A percentile compares a stretch with the other conserved stretches of the same genome.
phyloP scores from a whole-genome alignment of 2,113 vertebrate genomes.

The Scolopax mira region DNA sequence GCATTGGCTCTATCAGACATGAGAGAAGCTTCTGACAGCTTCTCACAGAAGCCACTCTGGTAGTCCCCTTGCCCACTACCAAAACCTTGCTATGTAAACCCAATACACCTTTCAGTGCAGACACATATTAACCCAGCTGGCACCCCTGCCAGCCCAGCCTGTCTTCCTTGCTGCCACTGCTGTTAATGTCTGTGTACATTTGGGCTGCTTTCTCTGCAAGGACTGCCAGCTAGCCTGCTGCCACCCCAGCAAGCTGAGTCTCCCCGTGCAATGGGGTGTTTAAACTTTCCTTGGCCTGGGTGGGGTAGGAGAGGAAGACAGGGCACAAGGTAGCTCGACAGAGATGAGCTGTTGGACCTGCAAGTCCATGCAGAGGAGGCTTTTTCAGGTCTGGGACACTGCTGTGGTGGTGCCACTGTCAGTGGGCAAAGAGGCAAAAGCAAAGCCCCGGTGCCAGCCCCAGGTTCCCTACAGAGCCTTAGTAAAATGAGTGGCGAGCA shows the following conservation, averaged over 20 bases:
- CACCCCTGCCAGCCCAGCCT: background rate
- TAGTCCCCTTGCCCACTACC: background rate
- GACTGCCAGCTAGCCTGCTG: background rate
- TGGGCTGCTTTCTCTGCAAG: background rate
- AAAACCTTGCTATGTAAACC: background rate
- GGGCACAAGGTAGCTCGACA: accelerated
- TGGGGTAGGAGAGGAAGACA: background rate
- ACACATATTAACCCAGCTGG: background rate
- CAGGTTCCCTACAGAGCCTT: background rate
- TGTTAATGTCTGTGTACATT: background rate
- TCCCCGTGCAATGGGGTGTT: no score
- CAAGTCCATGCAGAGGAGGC: background rate
- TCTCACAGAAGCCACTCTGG: background rate
- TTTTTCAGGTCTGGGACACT: background rate
- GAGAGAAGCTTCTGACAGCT: background rate
- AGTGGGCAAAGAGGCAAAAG: background rate
- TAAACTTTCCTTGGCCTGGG: background rate
- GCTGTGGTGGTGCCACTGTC: background rate
- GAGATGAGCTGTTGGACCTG: background rate
- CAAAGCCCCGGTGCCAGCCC: background rate
- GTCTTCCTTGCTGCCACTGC: background rate
- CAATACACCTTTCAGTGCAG: background rate
- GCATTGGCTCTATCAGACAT: background rate
- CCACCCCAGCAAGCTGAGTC: accelerated
- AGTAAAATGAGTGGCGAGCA: background rate